Base-by-base conservation (phyloP, 2,113 vertebrate species). In the Coturnix japonica region DNA sequence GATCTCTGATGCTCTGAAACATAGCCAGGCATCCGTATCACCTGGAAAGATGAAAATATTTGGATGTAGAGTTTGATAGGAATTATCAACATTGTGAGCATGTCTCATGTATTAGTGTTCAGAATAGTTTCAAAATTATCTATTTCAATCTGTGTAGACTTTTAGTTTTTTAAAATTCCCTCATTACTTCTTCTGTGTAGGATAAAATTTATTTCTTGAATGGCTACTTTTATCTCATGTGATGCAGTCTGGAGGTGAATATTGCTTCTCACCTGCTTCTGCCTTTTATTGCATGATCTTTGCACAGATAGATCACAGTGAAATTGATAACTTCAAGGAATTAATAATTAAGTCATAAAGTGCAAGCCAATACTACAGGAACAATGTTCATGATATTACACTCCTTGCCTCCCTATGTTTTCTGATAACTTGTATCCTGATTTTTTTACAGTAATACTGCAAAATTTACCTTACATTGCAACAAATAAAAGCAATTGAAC, bases 131-230 rank as follows among this genome's bases (percentile, higher is more conserved):
- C 22, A 60, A 33, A 86, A 90, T 60, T 73, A 91, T 92, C 87
- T n/a, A 57, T 95, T 89, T 92, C 75, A 57, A 44, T 94, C 61
- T 87, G 43, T 91, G 69, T 16, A 89, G 47, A 64, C 43, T 22
- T n/a, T 82, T 80, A 2, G 31, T 64, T 87, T 94, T 94, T 91
- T 44, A 85, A 91, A 92, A 66, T 94, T 91, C 64, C 81, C 75
- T 79, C 44, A 44, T 60, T 83, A 81, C 12, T 88, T 85, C 66
- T 91, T 64, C 5, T 30, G n/a, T 71, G 69, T 51, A 74, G 35
- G 47, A 89, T 74, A 85, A 20, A 60, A 18, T 21, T 35, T 65
- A 70, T 85, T 81, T 85, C 87, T 79, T 65, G 77, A 85, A 74
- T 44, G 35, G 30, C 9, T 82, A 31, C 69, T 85, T 82, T 92